Percentiles rank a stretch among this genome's conserved stretches.
Conservation (phyloP, 2,797 vertebrate species). For the Numenius phaeopus region DNA sequence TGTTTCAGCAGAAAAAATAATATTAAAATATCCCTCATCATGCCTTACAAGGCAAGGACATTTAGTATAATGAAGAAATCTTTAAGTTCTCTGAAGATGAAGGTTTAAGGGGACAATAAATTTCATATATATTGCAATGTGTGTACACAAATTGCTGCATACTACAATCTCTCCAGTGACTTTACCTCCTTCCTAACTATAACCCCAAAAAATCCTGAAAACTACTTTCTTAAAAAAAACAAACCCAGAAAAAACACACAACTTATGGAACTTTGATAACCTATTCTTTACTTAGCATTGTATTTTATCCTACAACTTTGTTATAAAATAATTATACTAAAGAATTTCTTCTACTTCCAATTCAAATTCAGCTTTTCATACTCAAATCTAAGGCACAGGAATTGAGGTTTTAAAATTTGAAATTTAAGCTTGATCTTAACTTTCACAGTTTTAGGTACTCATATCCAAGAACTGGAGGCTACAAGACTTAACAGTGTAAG, state of each 20-base stretch:
- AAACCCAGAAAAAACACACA: background rate
- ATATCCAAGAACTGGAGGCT: background rate
- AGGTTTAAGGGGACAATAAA: fast-evolving
- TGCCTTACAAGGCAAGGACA: background rate
- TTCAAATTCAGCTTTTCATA: background rate
- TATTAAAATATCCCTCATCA: background rate
- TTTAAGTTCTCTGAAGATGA: background rate
- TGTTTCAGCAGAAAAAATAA: background rate
- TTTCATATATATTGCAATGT: background rate
- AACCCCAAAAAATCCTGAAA: background rate
- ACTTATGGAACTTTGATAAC: background rate
- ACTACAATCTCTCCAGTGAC: background rate
- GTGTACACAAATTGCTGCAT: background rate
- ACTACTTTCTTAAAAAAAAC: background rate
- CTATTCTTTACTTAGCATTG: slow-evolving; percentile 27
- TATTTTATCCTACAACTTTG: slow-evolving; percentile 18
- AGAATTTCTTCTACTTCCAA: background rate
- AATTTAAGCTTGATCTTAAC: background rate
- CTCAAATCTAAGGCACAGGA: background rate
- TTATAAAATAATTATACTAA: background rate
- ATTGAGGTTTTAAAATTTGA: background rate
- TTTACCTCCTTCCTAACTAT: background rate
- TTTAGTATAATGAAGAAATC: background rate
- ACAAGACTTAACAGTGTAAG: background rate
- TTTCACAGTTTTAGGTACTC: background rate